phyloP scores from a whole-genome alignment of 2,888 invertebrate species.

The Limnephilus rhombicus region DNA sequence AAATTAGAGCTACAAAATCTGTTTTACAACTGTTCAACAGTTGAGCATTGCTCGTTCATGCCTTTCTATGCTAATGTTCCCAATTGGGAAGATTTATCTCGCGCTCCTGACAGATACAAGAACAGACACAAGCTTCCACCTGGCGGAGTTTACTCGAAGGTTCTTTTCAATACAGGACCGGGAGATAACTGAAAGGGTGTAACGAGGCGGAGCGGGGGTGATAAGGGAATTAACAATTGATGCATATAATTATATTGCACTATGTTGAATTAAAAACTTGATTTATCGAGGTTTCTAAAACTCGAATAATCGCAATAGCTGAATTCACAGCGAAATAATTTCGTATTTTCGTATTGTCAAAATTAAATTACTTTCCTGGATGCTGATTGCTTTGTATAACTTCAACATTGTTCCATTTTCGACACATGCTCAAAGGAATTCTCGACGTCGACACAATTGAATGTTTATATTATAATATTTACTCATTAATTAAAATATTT shows the following conservation, averaged over 20 bases:
- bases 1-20: conserved; percentile 15
- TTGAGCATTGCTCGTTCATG: background rate
- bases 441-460: background rate
- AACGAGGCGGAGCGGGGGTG: conserved; percentile 2
- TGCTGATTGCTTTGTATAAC: background rate
- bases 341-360: background rate
- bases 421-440: background rate
- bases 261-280: background rate
- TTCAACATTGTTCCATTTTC: background rate
- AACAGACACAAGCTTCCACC: background rate
- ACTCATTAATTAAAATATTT: background rate
- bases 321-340: background rate
- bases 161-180: conserved; percentile 12
- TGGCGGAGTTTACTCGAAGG: conserved; percentile 16
- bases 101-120: conserved; percentile 7
- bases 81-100: conserved; percentile 36
- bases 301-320: background rate
- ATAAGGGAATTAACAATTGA: conserved; percentile 17
- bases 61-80: background rate
- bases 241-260: background rate
- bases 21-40: conserved; percentile 9
- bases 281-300: background rate
- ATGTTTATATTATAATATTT: background rate
- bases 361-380: background rate
- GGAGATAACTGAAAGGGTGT: background rate